Conservation (phyloP, 2,888 invertebrate genomes). For the Branchipolynoe longqiensis region DNA sequence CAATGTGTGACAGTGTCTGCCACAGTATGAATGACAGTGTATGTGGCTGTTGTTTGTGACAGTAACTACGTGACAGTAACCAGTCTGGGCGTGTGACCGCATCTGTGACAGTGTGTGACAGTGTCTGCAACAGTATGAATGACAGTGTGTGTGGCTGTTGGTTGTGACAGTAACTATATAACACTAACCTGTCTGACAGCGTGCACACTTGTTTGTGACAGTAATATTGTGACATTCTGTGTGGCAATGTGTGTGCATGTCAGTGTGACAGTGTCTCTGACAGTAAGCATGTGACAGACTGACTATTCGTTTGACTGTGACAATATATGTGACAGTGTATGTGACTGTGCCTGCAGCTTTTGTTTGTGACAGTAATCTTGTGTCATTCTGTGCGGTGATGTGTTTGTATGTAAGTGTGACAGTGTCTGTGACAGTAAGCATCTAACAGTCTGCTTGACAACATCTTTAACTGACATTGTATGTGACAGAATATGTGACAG, state of each 20-base stretch:
- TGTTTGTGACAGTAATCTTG: not conserved
- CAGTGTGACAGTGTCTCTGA: not conserved
- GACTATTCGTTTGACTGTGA: not conserved
- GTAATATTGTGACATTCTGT: too few relatives aligned
- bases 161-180: not conserved
- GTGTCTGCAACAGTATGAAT: too few relatives aligned
- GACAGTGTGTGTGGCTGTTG: not conserved
- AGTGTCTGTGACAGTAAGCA: too few relatives aligned
- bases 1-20: too few relatives aligned
- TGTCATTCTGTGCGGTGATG: too few relatives aligned
- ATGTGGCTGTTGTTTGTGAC: not conserved
- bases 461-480: too few relatives aligned
- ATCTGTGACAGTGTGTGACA: not conserved
- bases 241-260: constrained; percentile 24
- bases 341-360: not conserved
- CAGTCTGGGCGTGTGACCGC: not conserved
- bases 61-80: too few relatives aligned
- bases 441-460: too few relatives aligned
- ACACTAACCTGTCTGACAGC: too few relatives aligned
- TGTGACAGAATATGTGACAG: too few relatives aligned
- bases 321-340: not conserved
- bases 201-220: not conserved
- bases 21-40: not conserved
- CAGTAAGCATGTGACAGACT: not conserved
- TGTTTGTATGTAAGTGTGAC: too few relatives aligned